Evolutionary conservation across 1,140 invertebrate species (phyloP), one percentile per base, ranked within the genome.

Genomic region (Teleopsis dalmanni): DNA sequence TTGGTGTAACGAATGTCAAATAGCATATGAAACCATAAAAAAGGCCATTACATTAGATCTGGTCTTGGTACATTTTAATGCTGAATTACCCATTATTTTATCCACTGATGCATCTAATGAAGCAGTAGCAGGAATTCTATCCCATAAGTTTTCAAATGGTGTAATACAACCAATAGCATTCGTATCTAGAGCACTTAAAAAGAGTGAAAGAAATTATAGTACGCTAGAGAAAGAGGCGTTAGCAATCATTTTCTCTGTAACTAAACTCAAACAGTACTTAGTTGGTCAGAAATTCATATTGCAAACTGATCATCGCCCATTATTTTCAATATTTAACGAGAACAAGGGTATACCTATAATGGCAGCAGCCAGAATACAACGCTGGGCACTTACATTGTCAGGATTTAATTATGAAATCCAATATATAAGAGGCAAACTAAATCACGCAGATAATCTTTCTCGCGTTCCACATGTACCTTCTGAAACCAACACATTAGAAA

Each of bases 241-340:
- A 14, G 49, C 36, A 5, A 70, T 80, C 8, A 50, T 78, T 1
- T 79, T 62, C 57, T 71, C 56, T 21, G 48, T 58, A 9, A 60
- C 31, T 11, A 42, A 47, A 16, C 23, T 47, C 7, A 34, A 25
- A 47, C 50, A 41, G n/a, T 47, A 42, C 25, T 21, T 47, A 11
- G 25, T 26, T 13, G 50, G 50, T 10, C 43, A 49, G 18, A 54
- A 67, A 50, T 74, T 74, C 52, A 44, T 53, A 11, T 58, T 76
- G n/a, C 50, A 58, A 16, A 75, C 74, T 1, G 77, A 80, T 52
- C 72, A 77, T 51, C 61, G 72, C 47, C 75, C 76, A 6, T 53
- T 80, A n/a, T 42, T 72, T 2, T 37, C 54, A 10, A 68, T 78
- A 36, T 76, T 78, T 55, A 54, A 58, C 25, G 40, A 55, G 33